Base-by-base conservation (phyloP, 1,140 invertebrate genomes). In the Sitobion miscanthi region DNA sequence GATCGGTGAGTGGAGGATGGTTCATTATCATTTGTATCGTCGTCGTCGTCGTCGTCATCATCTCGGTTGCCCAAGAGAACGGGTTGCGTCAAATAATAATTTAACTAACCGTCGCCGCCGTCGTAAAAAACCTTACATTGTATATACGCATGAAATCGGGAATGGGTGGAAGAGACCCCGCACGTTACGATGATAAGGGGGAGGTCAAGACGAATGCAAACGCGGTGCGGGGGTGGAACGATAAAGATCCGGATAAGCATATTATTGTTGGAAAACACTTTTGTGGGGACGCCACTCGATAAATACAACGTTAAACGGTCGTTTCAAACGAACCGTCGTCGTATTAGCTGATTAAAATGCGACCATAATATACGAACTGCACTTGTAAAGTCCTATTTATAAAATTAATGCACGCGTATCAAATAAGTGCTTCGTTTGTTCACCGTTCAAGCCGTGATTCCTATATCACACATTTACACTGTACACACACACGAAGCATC, bases 1-100 rank as follows among this genome's bases (percentile, higher is more conserved):
- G 85, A 47, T 14, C 14, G 85, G 11, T n/a, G 30, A 20, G 30
- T 14, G n/a, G 86, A 14, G n/a, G 35, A 83, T 9, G 8, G 4
- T 85, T 85, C n/a, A 89, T 35, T 89, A 42, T 89, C n/a, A 89
- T 89, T 89, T 35, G 52, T 89, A 89, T 87, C 35, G 25, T 54
- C 52, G 2, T 54, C n/a, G 47, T 21, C 35, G 25, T 54, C 52
- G 2, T 54, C n/a, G 47, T 21, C n/a, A 17, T 87, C 47, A 88
- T 88, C 82, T 38, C 38, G 82, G 35, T 38, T 21, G 35, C 35
- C 6, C 35, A 38, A 6, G 17, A 47, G 45, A 87, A 49, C 88
- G 88, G n/a, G 88, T 57, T 89, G 38, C 83, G 83, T 42, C 62
- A 77, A 77, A 77, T 77, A 54, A 89, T 42, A 89, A 89, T 89